Evolutionary conservation across 1,140 invertebrate species (phyloP).

Genomic region (Apocrypta bakeri): DNA sequence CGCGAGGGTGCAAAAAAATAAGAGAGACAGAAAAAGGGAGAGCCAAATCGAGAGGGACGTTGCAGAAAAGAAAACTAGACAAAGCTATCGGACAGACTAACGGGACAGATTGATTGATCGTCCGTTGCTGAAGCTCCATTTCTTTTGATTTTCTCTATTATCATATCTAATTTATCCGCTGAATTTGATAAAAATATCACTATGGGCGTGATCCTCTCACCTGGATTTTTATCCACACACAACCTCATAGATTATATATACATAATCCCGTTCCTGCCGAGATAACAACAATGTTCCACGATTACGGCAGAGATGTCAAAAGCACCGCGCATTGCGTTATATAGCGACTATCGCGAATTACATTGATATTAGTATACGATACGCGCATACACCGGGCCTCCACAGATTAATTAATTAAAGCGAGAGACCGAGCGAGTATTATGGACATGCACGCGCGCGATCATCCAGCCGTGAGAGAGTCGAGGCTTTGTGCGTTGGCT

Average conservation of each 20-base stretch:
- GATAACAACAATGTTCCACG: background rate
- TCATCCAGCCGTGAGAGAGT: constrained; percentile 14
- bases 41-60: constrained; percentile 29
- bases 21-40: constrained; percentile 55
- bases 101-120: constrained; percentile 16
- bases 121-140: too few relatives aligned
- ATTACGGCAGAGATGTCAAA: constrained; percentile 10
- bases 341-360: constrained; percentile 57
- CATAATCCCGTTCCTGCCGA: background rate
- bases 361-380: constrained; percentile 70
- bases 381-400: constrained; percentile 31
- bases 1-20: constrained; percentile 52
- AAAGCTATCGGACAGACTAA: constrained; percentile 18
- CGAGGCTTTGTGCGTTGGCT: too few relatives aligned
- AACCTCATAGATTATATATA: background rate
- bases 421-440: constrained; percentile 46
- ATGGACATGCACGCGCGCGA: constrained; percentile 32
- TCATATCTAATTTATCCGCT: background rate
- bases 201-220: too few relatives aligned
- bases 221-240: too few relatives aligned
- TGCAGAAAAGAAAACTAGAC: constrained; percentile 27
- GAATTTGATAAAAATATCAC: too few relatives aligned
- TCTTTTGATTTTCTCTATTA: background rate
- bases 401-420: constrained; percentile 74
- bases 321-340: background rate